Base-by-base conservation (phyloP, 92 coral and sea anemone species). In the Plumapathes pennacea region DNA sequence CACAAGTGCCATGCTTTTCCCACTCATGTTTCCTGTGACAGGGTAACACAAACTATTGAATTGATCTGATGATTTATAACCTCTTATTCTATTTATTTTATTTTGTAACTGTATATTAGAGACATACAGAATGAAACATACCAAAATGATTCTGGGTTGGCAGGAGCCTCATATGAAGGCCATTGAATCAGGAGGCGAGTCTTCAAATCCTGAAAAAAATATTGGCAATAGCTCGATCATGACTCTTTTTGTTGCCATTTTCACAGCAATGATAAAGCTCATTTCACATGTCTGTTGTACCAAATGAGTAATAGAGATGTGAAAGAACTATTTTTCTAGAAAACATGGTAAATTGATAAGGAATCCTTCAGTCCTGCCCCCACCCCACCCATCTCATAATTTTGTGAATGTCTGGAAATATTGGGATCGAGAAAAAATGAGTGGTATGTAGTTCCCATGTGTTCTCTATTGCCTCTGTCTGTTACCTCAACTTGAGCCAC, bases 1-100 rank as follows among this genome's bases (percentile, higher is more conserved):
- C 61, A 37, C 98, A 92, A 1, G 98, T 92, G 1, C 98, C 98
- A 52, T 92, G 98, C 39, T 88, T 92, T 0, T 78, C 81, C 98
- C 98, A 92, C 47, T 88, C 96, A 30, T 92, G 98, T 33, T 50
- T 51, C 97, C 97, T 88, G 36, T 15, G 60, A 14, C 29, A 25
- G 33, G 19, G 22, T 10, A 55, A 63, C 43, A 22, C 1, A 9
- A 52, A 26, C 45, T 27, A 45, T 6, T 19, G 0, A 12, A 14
- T 4, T 12, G 15, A 9, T 22, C 4, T 4, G 20, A 4, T 4
- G 10, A 26, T 6, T 10, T 5, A 10, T 32, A 18, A 10, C 57
- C 19, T 21, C 19, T 18, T 7, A 50, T 27, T 8, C 57, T 25
- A 32, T 32, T 19, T 41, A 26, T 54, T 21, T 14, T 32, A 25